Percentiles rank a stretch among this genome's conserved stretches.
These are phyloP conservation scores for Cryptocephalus moraei DNA, from an alignment of 2,888 invertebrate species.

Conservation along the genomic window DNA sequence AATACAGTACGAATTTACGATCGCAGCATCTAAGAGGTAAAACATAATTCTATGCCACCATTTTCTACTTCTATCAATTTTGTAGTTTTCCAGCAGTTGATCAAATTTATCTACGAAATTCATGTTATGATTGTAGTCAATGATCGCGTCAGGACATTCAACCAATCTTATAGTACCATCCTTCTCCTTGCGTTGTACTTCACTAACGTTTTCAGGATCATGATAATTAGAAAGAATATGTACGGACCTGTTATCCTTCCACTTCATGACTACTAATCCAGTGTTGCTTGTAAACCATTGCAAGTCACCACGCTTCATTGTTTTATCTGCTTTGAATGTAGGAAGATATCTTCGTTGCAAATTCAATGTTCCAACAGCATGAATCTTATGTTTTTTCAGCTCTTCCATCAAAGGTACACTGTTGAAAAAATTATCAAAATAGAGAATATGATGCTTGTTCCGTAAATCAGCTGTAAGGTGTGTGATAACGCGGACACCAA, in stretches of 20 bases:
- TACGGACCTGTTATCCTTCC: constrained; percentile 22
- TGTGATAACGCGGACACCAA: too few relatives aligned
- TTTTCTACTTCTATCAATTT: constrained; percentile 20
- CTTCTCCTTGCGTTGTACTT: constrained; percentile 8
- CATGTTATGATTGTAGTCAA: constrained; percentile 22
- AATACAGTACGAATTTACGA: constrained; percentile 15
- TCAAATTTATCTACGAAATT: constrained; percentile 21
- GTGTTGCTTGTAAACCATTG: constrained; percentile 7
- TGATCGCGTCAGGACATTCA: constrained; percentile 17
- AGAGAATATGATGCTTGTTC: too few relatives aligned
- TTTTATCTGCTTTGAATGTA: too few relatives aligned
- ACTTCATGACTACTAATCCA: constrained; percentile 17
- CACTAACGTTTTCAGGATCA: constrained; percentile 12
- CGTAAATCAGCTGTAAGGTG: too few relatives aligned
- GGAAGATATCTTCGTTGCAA: too few relatives aligned
- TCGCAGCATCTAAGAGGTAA: too few relatives aligned
- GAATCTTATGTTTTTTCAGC: too few relatives aligned
- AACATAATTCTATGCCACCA: constrained; percentile 22
- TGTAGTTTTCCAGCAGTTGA: constrained; percentile 15
- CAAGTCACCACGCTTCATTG: not conserved
- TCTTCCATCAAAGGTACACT: too few relatives aligned
- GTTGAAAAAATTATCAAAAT: too few relatives aligned
- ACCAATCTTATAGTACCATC: constrained; percentile 14
- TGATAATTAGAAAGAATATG: constrained; percentile 21
- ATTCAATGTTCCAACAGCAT: too few relatives aligned